Evolutionary conservation across 2,888 invertebrate genomes (phyloP), one percentile per base, ranked within the genome.

Genomic region (Diarsia dahlii): DNA sequence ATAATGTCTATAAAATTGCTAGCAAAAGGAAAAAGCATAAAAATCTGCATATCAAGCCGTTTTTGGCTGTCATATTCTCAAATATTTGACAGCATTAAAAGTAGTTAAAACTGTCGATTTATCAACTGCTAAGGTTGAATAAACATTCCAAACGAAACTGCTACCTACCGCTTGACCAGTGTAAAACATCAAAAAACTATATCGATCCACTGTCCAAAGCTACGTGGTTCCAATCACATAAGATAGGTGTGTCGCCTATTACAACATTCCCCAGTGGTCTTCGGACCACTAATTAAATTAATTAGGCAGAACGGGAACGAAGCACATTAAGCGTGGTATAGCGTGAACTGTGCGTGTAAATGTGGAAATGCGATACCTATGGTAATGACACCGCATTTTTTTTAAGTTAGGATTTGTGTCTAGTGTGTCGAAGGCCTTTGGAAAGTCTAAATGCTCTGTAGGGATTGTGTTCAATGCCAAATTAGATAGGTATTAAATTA

Each of bases 281-380:
- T 87, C 91, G 85, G 86, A 87, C 91, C 86, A 85, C 88, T 93
- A 93, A 94, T 95, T 93, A 93, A 91, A 88, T 92, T 94, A 94
- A 95, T 95, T 93, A 93, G 89, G 82, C 73, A 73, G 81, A 79
- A 89, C 78, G 90, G 91, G 90, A 91, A 91, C 91, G 91, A 89
- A 84, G 88, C 76, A 88, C 90, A 92, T 91, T 91, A 90, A 84
- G 84, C 80, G 83, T 84, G 86, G 77, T 79, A 88, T 81, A 78
- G 84, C 87, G 88, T 89, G 88, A 82, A 86, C 75, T 76, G 79
- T 75, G 85, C 87, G 88, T 90, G 85, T 85, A 81, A 84, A 80
- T 83, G 76, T 81, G 66, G 76, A 74, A 78, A 77, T 78, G 76
- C 78, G 85, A 87, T 88, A 82, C 72, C 64, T 45, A 76, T 60